phyloP scores from a whole-genome alignment of 2,113 vertebrate genomes.

The Nothocercus nigrocapillus region DNA sequence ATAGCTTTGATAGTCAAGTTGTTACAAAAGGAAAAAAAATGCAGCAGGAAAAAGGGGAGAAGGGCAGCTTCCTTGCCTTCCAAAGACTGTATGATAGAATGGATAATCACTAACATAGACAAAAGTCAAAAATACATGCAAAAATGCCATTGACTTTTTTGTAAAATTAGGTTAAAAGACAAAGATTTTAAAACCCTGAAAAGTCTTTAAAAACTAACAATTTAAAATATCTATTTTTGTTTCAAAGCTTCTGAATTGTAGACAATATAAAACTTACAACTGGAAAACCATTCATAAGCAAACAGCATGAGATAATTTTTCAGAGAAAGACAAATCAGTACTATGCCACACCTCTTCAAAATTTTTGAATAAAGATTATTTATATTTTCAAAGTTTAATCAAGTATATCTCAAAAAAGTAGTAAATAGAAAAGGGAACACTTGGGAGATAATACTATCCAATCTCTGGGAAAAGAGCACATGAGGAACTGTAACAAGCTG shows the following conservation, averaged over 20 bases:
- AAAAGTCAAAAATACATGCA: background rate
- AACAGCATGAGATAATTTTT: background rate
- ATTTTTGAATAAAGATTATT: background rate
- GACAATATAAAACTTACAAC: background rate
- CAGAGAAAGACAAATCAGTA: conserved; percentile 8
- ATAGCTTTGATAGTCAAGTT: background rate
- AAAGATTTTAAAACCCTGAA: background rate
- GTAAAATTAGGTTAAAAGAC: background rate
- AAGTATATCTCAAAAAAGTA: conserved; percentile 5
- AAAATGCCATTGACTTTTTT: background rate
- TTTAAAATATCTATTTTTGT: background rate
- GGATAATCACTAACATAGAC: background rate
- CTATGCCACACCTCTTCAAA: conserved; percentile 3
- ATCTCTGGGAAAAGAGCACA: background rate
- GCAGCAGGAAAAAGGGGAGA: background rate
- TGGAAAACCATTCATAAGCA: background rate
- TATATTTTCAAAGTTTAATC: background rate
- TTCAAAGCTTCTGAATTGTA: background rate
- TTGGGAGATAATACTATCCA: background rate
- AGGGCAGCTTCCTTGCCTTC: background rate
- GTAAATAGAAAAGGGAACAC: background rate
- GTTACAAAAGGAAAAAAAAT: background rate
- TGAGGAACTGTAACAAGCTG: background rate
- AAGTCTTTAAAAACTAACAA: background rate
- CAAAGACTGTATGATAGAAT: background rate